These are phyloP conservation scores for Amblyjoppa fuscipennis DNA, from an alignment of 2,888 invertebrate genomes.

Conservation along the genomic window DNA sequence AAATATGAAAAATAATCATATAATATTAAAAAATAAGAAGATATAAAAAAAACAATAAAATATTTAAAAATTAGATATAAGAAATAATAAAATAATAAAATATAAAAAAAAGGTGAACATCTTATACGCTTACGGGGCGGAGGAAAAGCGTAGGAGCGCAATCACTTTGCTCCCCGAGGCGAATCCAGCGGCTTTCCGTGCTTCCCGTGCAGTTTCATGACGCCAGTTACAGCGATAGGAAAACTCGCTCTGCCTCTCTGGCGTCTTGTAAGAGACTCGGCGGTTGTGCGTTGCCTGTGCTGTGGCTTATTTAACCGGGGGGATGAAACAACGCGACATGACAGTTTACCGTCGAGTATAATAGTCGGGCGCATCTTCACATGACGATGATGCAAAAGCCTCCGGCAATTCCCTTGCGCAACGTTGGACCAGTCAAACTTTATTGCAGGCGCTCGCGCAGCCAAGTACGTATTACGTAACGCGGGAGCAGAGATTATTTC, in stretches of 20 bases:
- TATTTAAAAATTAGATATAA: no score
- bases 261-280: constrained; percentile 34
- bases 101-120: constrained; percentile 10
- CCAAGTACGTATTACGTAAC: neutral
- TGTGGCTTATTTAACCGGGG: constrained; percentile 12
- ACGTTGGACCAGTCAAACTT: constrained; percentile 16
- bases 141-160: constrained; percentile 31
- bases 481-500: neutral
- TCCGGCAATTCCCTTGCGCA: neutral
- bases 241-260: constrained; percentile 19
- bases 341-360: constrained; percentile 48
- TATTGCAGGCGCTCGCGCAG: neutral
- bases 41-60: no score
- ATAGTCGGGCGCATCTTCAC: constrained; percentile 2
- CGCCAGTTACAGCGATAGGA: constrained; percentile 46
- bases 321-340: constrained; percentile 21
- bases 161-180: constrained; percentile 25
- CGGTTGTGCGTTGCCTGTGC: neutral
- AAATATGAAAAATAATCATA: no score
- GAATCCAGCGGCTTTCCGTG: neutral
- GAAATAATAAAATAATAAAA: no score
- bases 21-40: no score
- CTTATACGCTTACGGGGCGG: constrained; percentile 13
- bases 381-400: constrained; percentile 18
- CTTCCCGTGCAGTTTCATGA: constrained; percentile 30